Percentiles rank a stretch among this genome's conserved stretches.
phyloP scores from a whole-genome alignment of 2,888 invertebrate genomes.

The Mayetiola destructor region DNA sequence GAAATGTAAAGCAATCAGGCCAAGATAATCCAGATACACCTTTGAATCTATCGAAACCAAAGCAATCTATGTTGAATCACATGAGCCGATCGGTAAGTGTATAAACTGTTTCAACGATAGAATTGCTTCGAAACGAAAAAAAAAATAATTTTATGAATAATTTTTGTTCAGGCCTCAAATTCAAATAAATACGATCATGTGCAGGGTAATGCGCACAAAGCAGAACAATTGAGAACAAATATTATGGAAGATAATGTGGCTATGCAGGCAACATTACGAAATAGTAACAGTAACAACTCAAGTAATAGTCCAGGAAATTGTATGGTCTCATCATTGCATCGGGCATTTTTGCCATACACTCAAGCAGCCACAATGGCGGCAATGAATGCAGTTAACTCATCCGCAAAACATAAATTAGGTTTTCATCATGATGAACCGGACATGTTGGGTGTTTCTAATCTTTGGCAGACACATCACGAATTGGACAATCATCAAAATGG shows the following conservation, averaged over 20 bases:
- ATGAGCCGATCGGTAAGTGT: slow-evolving; percentile 33
- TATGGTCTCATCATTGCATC: slow-evolving; percentile 6
- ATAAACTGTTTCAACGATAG: slow-evolving; percentile 18
- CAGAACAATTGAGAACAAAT: slow-evolving; percentile 1
- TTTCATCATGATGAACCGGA: slow-evolving; percentile 14
- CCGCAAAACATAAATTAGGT: not conserved
- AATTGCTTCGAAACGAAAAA: not conserved
- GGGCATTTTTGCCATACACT: slow-evolving; percentile 13
- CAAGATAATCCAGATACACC: slow-evolving; percentile 62
- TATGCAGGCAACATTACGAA: slow-evolving; percentile 4
- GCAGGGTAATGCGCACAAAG: slow-evolving; percentile 1
- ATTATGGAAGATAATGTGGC: slow-evolving; percentile 6
- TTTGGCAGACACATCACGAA: slow-evolving; percentile 14
- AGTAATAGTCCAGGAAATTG: slow-evolving; percentile 15
- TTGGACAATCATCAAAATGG: slow-evolving; percentile 21
- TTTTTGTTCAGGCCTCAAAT: not conserved
- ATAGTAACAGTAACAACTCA: slow-evolving; percentile 6
- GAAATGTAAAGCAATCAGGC: too few species aligned
- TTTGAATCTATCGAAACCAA: slow-evolving; percentile 77
- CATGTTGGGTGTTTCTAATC: not conserved
- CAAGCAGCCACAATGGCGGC: not conserved
- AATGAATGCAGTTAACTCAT: not conserved
- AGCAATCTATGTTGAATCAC: slow-evolving; percentile 37
- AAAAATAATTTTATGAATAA: not conserved
- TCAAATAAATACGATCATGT: slow-evolving; percentile 2